Evolutionary conservation across 2,888 invertebrate species (phyloP), one percentile per base, ranked within the genome.

Genomic region (Tanytarsus gracilentus): DNA sequence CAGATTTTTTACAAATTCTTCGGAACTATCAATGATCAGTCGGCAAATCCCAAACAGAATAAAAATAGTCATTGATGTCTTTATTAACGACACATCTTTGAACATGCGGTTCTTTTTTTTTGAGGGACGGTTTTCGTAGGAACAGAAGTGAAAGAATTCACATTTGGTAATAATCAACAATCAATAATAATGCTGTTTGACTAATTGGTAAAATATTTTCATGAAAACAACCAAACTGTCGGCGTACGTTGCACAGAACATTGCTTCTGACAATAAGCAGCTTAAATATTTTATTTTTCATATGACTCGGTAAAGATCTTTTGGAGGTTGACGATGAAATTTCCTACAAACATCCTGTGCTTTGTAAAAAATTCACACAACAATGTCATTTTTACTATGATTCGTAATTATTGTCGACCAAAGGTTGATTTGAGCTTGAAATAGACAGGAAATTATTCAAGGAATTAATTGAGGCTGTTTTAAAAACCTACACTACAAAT

Each of bases 141-240:
- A 44, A 44, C 18, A 44, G 44, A 44, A 3, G n/a, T 4, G 33
- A 33, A 33, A 33, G 16, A 23, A 53, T n/a, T 53, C 36, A 27
- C 36, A 53, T 53, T 53, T 53, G 53, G 53, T 53, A 53, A 53
- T 53, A 29, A 53, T 53, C 53, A 53, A n/a, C n/a, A n/a, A n/a
- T n/a, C n/a, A n/a, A n/a, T n/a, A n/a, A 53, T 53, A 53, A 53
- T 36, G 36, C 33, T n/a, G 33, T 53, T 53, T 53, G 53, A 53
- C 53, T 53, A 53, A 53, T 53, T 53, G 33, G 53, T 44, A 53
- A 53, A 53, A 36, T 53, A 53, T 53, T 36, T 53, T 36, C 23
- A 29, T 36, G 23, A 25, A 36, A 30, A 36, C 25, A 36, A 53
- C 21, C 6, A 44, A 44, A 30, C n/a, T n/a, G 44, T 23, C 44